A percentile compares a stretch with the other conserved stretches of the same genome.
These are phyloP conservation scores for Thecocarcelia acutangulata DNA, from an alignment of 2,888 invertebrate genomes.

Conservation along the genomic window DNA sequence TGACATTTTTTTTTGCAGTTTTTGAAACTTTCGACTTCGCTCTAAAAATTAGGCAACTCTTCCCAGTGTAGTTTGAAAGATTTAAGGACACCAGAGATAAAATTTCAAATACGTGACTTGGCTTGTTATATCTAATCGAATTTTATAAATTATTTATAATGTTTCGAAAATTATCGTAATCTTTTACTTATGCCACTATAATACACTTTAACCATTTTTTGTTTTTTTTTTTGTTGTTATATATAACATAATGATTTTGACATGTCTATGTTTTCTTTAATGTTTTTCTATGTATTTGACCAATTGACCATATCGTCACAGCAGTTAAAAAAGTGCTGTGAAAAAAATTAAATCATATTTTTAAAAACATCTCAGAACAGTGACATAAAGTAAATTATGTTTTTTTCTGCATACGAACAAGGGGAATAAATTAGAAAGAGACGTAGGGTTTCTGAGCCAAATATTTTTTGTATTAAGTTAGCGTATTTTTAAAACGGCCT, in stretches of 20 bases:
- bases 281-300: too few relatives aligned
- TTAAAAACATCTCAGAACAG: too few relatives aligned
- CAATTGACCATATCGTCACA: too few relatives aligned
- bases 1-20: not conserved
- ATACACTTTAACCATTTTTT: slow-evolving; percentile 1
- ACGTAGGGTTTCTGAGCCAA: too few relatives aligned
- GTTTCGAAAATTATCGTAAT: slow-evolving; percentile 53
- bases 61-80: slow-evolving; percentile 23
- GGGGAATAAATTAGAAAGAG: too few relatives aligned
- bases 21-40: slow-evolving; percentile 13
- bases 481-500: too few relatives aligned
- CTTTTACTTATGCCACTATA: slow-evolving; percentile 27
- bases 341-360: too few relatives aligned
- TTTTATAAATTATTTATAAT: slow-evolving; percentile 74
- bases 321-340: too few relatives aligned
- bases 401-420: too few relatives aligned
- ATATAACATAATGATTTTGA: slow-evolving; percentile 21
- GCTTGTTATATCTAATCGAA: slow-evolving; percentile 75
- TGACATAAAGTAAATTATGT: too few relatives aligned
- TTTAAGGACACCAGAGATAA: slow-evolving; percentile 41
- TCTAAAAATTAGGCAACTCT: slow-evolving; percentile 63
- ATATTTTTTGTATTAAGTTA: too few relatives aligned
- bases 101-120: slow-evolving; percentile 76
- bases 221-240: slow-evolving; percentile 11
- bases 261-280: not conserved